Conservation (phyloP, 2,888 invertebrate species). For the Hemicrepidius hirtus region DNA sequence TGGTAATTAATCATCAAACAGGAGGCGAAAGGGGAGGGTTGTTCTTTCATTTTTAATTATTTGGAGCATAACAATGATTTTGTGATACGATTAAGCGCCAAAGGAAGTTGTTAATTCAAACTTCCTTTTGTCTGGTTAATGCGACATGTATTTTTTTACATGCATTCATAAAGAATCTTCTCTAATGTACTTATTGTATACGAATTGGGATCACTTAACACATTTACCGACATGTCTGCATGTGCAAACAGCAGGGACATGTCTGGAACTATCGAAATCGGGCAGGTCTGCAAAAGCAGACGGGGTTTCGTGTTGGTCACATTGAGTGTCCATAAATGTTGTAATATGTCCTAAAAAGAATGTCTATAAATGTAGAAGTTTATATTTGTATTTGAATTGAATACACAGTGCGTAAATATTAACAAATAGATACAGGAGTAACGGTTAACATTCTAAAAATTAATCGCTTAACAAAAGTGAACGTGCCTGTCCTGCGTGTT, state of each 20-base stretch:
- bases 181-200: not conserved
- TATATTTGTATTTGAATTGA: not conserved
- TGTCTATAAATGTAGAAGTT: too few relatives aligned
- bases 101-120: constrained; percentile 47
- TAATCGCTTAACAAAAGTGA: constrained; percentile 7
- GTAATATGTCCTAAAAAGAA: too few relatives aligned
- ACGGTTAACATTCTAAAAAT: not conserved
- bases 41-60: constrained; percentile 16
- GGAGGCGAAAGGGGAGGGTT: too few relatives aligned
- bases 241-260: too few relatives aligned
- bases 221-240: too few relatives aligned
- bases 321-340: too few relatives aligned
- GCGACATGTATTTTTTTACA: constrained; percentile 32
- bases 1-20: constrained; percentile 16
- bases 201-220: not conserved
- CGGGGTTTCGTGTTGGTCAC: too few relatives aligned
- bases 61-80: constrained; percentile 28
- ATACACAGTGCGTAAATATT: too few relatives aligned
- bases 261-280: too few relatives aligned
- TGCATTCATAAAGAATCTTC: constrained; percentile 9
- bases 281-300: too few relatives aligned
- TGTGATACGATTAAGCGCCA: not conserved
- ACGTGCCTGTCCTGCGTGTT: not conserved
- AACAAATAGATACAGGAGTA: too few relatives aligned
- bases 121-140: constrained; percentile 43